Percentiles rank a stretch among this genome's conserved stretches.
phyloP scores from a whole-genome alignment of 2,797 vertebrate species.

The Micromesistius poutassou region DNA sequence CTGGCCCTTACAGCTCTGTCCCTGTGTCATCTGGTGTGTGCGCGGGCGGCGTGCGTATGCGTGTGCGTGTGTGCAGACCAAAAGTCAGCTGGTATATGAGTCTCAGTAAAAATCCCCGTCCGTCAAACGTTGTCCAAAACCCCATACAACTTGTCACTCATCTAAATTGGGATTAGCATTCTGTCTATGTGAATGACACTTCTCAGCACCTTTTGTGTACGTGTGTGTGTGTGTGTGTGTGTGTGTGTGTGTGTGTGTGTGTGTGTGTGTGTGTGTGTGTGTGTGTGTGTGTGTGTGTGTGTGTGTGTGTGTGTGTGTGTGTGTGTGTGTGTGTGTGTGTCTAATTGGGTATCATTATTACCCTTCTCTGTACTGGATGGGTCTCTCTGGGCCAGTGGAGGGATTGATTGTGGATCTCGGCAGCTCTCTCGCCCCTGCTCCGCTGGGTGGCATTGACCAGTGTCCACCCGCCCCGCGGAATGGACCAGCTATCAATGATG shows the following conservation, averaged over 20 bases:
- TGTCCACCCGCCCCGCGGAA: conserved; percentile 32
- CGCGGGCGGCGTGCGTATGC: conserved; percentile 21
- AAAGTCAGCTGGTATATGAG: conserved; percentile 88
- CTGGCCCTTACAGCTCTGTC: conserved; percentile 71
- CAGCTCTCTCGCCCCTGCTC: conserved; percentile 37
- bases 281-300: conserved; percentile 25
- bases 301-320: conserved; percentile 26
- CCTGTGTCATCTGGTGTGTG: conserved; percentile 53
- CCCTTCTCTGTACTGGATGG: conserved; percentile 52
- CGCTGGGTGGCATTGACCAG: conserved; percentile 62
- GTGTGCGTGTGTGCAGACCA: conserved; percentile 44
- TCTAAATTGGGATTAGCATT: conserved; percentile 42
- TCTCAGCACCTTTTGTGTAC: conserved; percentile 17
- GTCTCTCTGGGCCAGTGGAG: conserved; percentile 53
- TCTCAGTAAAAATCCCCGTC: conserved; percentile 73
- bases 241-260: background rate
- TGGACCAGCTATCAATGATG: conserved; percentile 54
- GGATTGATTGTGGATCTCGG: conserved; percentile 61
- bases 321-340: conserved; percentile 25
- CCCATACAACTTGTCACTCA: conserved; percentile 64
- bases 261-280: conserved; percentile 20
- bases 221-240: conserved; percentile 15
- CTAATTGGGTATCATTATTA: conserved; percentile 67
- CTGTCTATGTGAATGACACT: conserved; percentile 35
- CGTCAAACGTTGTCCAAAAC: conserved; percentile 77